Conservation (phyloP, 2,113 vertebrate genomes). For the Cyanistes caeruleus region DNA sequence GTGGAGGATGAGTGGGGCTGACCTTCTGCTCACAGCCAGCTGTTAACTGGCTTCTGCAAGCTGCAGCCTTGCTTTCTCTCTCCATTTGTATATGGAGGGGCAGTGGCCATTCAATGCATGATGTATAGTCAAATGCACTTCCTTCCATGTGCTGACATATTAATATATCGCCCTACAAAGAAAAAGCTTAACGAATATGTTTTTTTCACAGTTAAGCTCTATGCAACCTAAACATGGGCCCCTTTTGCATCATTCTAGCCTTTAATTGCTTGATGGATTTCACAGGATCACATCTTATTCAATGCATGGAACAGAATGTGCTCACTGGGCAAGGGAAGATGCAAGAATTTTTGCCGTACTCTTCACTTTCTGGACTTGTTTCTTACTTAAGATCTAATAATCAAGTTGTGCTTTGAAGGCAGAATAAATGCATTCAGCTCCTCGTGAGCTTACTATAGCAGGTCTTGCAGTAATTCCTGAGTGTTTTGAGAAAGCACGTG, state of each 20-base stretch:
- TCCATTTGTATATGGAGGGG: not conserved
- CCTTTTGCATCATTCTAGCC: not conserved
- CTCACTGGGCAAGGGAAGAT: not conserved
- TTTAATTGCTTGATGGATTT: conserved; percentile 57
- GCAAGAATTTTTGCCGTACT: not conserved
- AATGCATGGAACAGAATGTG: not conserved
- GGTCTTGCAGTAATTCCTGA: not conserved
- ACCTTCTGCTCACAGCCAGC: not conserved
- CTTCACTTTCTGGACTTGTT: not conserved
- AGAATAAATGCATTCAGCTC: not conserved
- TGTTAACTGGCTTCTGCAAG: not conserved
- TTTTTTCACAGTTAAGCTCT: not conserved
- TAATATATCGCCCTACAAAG: not conserved
- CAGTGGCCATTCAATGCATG: not conserved
- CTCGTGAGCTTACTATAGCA: not conserved
- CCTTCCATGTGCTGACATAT: not conserved
- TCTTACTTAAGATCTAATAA: not conserved
- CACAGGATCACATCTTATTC: not conserved
- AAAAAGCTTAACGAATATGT: not conserved
- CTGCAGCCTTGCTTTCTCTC: not conserved
- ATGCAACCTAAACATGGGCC: not conserved
- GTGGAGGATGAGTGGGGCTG: not conserved
- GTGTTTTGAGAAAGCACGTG: not conserved
- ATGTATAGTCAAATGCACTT: not conserved
- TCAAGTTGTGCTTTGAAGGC: not conserved